Conservation (phyloP, 2,113 vertebrate genomes). For the Psettodes erumei region DNA sequence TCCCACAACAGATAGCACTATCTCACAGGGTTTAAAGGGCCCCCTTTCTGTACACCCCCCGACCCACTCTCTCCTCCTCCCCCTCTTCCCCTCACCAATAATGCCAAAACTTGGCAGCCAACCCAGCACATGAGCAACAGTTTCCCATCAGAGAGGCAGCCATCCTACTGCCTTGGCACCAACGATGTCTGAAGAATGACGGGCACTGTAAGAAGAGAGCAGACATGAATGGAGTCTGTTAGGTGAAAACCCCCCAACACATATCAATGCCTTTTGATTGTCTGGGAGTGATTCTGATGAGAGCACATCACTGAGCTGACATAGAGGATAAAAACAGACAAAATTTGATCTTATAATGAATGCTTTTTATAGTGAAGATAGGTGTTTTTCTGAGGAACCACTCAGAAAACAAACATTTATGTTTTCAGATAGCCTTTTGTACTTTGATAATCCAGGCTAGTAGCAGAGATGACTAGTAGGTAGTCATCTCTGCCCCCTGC, state of each 20-base stretch:
- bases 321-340: neutral
- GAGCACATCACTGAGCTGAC: slow-evolving; percentile 28
- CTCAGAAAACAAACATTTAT: neutral
- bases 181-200: slow-evolving; percentile 75
- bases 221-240: slow-evolving; percentile 78
- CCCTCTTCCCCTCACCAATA: slow-evolving; percentile 58
- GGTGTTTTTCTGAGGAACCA: neutral
- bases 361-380: neutral
- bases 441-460: neutral
- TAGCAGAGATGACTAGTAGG: too few relatives aligned
- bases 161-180: slow-evolving; percentile 81
- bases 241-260: slow-evolving; percentile 28
- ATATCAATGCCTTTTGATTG: slow-evolving; percentile 58
- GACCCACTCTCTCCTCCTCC: neutral
- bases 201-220: slow-evolving; percentile 76
- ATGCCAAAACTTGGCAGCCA: slow-evolving; percentile 86
- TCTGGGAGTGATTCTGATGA: slow-evolving; percentile 43
- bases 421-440: neutral
- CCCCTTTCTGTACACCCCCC: slow-evolving; percentile 68
- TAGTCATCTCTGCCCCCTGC: slow-evolving; percentile 58
- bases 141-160: slow-evolving; percentile 82
- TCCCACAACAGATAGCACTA: slow-evolving; percentile 79
- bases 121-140: slow-evolving; percentile 81
- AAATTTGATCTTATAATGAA: neutral
- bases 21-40: slow-evolving; percentile 82